These are phyloP conservation scores for Tipula unca DNA, from an alignment of 2,888 invertebrate genomes.

Conservation along the genomic window DNA sequence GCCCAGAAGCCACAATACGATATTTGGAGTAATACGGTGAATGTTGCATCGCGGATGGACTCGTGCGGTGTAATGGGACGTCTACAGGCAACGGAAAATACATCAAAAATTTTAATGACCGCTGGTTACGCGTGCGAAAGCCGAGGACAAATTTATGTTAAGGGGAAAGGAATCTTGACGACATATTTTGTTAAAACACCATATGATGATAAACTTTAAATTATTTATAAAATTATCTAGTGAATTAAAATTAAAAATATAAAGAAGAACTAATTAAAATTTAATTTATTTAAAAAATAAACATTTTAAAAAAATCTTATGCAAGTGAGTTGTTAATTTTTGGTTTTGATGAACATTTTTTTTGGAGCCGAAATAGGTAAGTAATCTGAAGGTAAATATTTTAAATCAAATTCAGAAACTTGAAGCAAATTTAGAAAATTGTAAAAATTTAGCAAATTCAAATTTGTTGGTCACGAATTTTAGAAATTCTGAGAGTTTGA, in stretches of 20 bases:
- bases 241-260: slow-evolving; percentile 21
- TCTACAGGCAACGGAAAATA: slow-evolving; percentile 77
- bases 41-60: slow-evolving; percentile 96
- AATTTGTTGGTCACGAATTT: no score
- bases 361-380: no score
- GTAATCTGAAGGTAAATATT: no score
- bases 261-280: not conserved
- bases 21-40: slow-evolving; percentile 98
- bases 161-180: slow-evolving; percentile 85
- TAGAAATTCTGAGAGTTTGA: no score
- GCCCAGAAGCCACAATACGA: slow-evolving; percentile 98
- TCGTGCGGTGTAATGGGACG: slow-evolving; percentile 85
- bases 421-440: no score
- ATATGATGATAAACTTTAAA: slow-evolving; percentile 52
- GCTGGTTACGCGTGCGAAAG: slow-evolving; percentile 84
- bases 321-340: not conserved
- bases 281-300: not conserved
- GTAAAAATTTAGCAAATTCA: no score
- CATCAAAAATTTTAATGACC: slow-evolving; percentile 72
- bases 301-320: not conserved
- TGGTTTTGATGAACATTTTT: no score
- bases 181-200: slow-evolving; percentile 89
- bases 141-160: slow-evolving; percentile 86
- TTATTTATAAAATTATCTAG: not conserved
- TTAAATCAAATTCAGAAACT: no score